Evolutionary conservation across 1,140 invertebrate species (phyloP), one percentile per base, ranked within the genome.

Genomic region (Brachionus sp.): DNA sequence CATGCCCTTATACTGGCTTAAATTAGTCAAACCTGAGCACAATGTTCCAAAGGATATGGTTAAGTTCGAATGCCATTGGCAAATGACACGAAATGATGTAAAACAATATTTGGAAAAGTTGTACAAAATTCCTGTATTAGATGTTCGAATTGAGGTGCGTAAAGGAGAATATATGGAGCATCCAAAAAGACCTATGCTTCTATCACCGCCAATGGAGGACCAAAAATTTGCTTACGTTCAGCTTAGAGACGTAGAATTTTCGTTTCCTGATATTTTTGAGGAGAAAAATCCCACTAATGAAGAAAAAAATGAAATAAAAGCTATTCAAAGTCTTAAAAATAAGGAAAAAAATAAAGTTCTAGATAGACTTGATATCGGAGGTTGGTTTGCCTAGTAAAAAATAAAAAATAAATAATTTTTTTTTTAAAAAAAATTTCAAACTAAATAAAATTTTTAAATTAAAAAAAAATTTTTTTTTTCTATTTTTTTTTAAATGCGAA

Each of bases 101-200:
- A 68, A 73, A 50, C 80, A 83, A 70, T 83, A 83, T 46, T 73
- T 83, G 64, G 80, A 83, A 70, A 83, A 83, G 53, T 50, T 83
- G 23, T 83, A 83, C 44, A 25, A 83, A 23, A n/a, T 83, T 19
- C 57, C 39, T n/a, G 80, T 83, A 33, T 46, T 83, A 19, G 80
- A 83, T 35, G 80, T 83, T 37, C 33, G 64, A n/a, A 33, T 70
- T 23, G 57, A 83, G 35, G 19, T 83, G 5, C 12, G 12, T 29
- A 50, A 73, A 46, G 80, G 80, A 12, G 50, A 83, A 35, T 66
- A 83, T 53, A 83, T 68, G 57, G 33, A 66, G 33, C 80, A 83
- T 83, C 80, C 80, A 44, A 50, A 53, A 16, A 25, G 23, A 2
- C 57, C 33, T 16, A 68, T 35, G 57, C 33, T 83, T 9, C 19